Evolutionary conservation across 1,140 invertebrate species (phyloP), one percentile per base, ranked within the genome.

Genomic region (Pseudomyrmex gracilis): DNA sequence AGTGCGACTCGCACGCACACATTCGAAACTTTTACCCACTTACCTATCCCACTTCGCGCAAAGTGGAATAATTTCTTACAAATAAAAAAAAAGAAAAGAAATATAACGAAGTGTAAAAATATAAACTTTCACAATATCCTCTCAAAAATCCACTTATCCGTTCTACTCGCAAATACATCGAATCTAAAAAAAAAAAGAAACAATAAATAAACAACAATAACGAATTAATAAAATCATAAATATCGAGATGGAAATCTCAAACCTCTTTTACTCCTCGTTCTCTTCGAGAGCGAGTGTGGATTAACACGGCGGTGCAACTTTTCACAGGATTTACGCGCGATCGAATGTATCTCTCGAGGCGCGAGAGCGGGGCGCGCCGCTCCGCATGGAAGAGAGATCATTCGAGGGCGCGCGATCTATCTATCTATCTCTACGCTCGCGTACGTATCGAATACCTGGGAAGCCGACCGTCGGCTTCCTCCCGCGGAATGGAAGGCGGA

Each of bases 381-480:
- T n/a, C n/a, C 20, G 34, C 34, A 34, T 55, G 17, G 43, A 67
- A 68, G 74, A 68, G 74, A 77, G 74, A 82, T 85, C 57, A 68
- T 83, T 83, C 49, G 74, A 73, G 63, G 77, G 84, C 85, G 71
- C 43, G 78, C 34, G 34, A 34, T 34, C 5, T 34, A 83, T 86
- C 63, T 87, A 53, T 34, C n/a, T n/a, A n/a, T n/a, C n/a, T n/a
- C n/a, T n/a, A n/a, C n/a, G 64, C 47, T 57, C 49, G 34, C 34
- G 34, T 34, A 34, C 70, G 58, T 83, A 87, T 83, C 78, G 78
- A 86, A 83, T 82, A 83, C 66, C 13, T 64, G 85, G 22, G 64
- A 86, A 87, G 34, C 5, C 66, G 66, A 87, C 22, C 66, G 15
- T 57, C 20, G 73, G 86, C 61, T 87, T 84, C 85, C 66, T 87